Evolutionary conservation across 2,888 invertebrate species (phyloP).

Genomic region (Phania funesta): DNA sequence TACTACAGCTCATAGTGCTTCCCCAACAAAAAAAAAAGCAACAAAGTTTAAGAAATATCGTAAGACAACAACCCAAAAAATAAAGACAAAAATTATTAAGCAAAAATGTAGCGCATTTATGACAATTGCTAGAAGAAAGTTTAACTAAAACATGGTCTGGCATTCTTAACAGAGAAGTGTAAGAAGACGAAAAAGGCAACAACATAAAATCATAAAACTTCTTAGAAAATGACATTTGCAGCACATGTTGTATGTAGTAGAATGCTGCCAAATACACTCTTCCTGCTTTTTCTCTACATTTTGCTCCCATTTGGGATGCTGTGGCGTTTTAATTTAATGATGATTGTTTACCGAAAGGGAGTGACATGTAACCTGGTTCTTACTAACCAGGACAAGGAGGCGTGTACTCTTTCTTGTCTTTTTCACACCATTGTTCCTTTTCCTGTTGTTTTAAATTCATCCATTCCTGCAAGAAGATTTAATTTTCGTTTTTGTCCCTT

Average conservation of each 20-base stretch:
- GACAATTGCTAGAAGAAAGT: constrained; percentile 60
- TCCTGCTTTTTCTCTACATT: not conserved
- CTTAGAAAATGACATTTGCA: constrained; percentile 60
- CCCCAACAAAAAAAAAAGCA: not conserved
- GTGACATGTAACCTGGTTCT: constrained; percentile 60
- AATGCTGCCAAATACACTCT: constrained; percentile 18
- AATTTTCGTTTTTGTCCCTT: constrained; percentile 47
- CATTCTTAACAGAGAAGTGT: constrained; percentile 5
- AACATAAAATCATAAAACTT: constrained; percentile 53
- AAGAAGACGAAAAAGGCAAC: not conserved
- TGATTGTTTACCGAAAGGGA: constrained; percentile 52
- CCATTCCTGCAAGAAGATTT: constrained; percentile 23
- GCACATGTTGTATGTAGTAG: constrained; percentile 62
- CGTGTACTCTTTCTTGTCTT: constrained; percentile 21
- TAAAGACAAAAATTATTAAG: constrained; percentile 3
- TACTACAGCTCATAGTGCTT: not conserved
- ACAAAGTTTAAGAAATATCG: constrained; percentile 33
- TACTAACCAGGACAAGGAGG: constrained; percentile 33
- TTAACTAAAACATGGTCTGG: constrained; percentile 49
- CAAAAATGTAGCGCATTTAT: constrained; percentile 58
- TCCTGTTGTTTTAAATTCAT: constrained; percentile 1
- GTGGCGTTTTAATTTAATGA: constrained; percentile 56
- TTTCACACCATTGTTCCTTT: constrained; percentile 32
- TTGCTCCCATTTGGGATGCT: constrained; percentile 21
- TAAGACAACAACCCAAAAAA: constrained; percentile 37